Evolutionary conservation across 2,888 invertebrate genomes (phyloP).

Genomic region (Linnaemya tessellans): DNA sequence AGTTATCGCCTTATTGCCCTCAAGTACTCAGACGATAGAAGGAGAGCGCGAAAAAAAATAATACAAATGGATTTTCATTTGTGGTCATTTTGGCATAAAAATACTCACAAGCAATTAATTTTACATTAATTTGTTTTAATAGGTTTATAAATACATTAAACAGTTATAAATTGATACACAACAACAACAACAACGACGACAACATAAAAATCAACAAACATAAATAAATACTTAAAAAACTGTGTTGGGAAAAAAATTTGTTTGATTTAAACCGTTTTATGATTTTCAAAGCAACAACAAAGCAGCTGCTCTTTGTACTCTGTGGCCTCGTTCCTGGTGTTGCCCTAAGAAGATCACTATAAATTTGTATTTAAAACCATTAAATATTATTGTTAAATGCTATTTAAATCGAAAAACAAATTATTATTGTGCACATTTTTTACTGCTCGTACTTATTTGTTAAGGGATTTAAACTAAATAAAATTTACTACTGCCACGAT

Average conservation of each 20-base stretch:
- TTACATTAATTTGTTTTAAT: constrained; percentile 73
- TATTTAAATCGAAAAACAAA: constrained; percentile 69
- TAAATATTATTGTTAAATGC: constrained; percentile 70
- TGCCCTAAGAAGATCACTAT: constrained; percentile 60
- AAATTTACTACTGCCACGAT: constrained; percentile 49
- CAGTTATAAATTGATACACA: constrained; percentile 63
- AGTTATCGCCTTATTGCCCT: constrained; percentile 15
- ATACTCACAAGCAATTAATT: constrained; percentile 73
- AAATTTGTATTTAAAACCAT: constrained; percentile 70
- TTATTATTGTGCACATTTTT: constrained; percentile 62
- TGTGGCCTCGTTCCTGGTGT: background rate
- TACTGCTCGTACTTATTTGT: constrained; percentile 47
- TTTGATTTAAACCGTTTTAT: constrained; percentile 16
- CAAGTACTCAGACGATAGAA: constrained; percentile 32
- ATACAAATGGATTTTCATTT: constrained; percentile 71
- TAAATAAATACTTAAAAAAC: constrained; percentile 36
- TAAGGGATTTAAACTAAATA: constrained; percentile 68
- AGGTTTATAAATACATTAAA: constrained; percentile 72
- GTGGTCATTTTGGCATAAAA: constrained; percentile 71
- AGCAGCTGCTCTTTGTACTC: background rate
- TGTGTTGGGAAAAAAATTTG: background rate
- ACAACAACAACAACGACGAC: constrained; percentile 24
- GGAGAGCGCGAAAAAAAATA: constrained; percentile 7
- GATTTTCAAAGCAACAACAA: constrained; percentile 16
- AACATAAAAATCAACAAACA: constrained; percentile 19